Base-by-base conservation (phyloP, 1,140 invertebrate genomes). In the Drosophila busckii region DNA sequence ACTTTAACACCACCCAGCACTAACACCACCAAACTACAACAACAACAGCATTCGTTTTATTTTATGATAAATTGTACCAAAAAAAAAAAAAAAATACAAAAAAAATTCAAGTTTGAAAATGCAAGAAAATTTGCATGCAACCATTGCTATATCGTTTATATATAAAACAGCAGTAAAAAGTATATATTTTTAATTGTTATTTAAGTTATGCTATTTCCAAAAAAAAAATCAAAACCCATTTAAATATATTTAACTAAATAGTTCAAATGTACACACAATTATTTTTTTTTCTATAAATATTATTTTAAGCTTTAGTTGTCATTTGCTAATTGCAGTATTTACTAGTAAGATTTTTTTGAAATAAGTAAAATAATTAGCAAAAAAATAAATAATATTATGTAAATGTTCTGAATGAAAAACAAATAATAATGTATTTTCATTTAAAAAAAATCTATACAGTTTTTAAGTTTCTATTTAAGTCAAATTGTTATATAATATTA, bases 281-380 rank as follows among this genome's bases (percentile, higher is more conserved):
- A 38, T 34, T 49, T 34, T 37, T 53, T 63, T 28, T 59, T 52
- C 28, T 12, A 12, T 23, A 26, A 62, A 19, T 28, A 35, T 62
- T 52, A 60, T 66, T 63, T 76, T 78, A 61, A 76, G 58, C 71
- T 66, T 45, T 70, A 76, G 55, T 70, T 26, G 53, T 66, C 23
- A 58, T 17, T 61, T 76, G 71, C 70, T 76, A 76, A n/a, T 76
- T 70, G 71, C 70, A 76, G 70, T 76, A 76, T 76, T 76, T 66
- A 76, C 50, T 53, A 76, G 61, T 66, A 76, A 65, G 32, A 50
- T 55, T 75, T 53, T 13, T 16, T n/a, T n/a, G n/a, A n/a, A 6
- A 26, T 58, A 58, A 58, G 45, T 58, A 50, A 58, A 58, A 3
- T 6, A 58, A 50, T 58, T 58, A 58, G 35, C 38, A 34, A 42